Evolutionary conservation across 2,113 vertebrate species (phyloP).

Genomic region (Brienomyrus brachyistius): DNA sequence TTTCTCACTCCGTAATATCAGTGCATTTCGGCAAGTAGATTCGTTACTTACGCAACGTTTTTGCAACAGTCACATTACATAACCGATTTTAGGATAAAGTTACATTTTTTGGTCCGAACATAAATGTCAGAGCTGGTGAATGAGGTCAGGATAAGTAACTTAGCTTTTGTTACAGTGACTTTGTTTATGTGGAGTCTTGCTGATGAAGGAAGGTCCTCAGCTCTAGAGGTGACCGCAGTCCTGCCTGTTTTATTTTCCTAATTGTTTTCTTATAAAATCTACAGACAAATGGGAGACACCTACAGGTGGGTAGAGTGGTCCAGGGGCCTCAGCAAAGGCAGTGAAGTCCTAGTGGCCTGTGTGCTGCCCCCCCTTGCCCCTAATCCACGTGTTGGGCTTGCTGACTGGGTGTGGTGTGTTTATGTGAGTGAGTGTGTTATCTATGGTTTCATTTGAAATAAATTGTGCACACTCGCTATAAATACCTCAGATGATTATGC

Average conservation of each 20-base stretch:
- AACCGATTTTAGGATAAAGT: not conserved
- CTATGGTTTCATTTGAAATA: not conserved
- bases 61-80: not conserved
- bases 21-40: not conserved
- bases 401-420: not conserved
- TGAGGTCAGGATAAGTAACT: not conserved
- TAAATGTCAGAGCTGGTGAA: not conserved
- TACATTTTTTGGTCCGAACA: not conserved
- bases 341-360: not conserved
- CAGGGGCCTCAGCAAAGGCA: not conserved
- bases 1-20: not conserved
- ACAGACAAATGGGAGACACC: not conserved
- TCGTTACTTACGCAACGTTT: not conserved
- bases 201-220: not conserved
- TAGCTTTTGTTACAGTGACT: not conserved
- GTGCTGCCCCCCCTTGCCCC: not conserved
- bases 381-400: not conserved
- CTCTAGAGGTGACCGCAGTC: not conserved
- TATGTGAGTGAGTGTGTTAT: not conserved
- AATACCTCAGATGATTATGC: not conserved
- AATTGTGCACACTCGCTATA: not conserved
- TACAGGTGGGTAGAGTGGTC: not conserved
- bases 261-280: not conserved
- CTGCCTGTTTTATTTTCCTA: not conserved
- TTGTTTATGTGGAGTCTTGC: not conserved